phyloP scores from a whole-genome alignment of 2,113 vertebrate species.

The Etia nguti region DNA sequence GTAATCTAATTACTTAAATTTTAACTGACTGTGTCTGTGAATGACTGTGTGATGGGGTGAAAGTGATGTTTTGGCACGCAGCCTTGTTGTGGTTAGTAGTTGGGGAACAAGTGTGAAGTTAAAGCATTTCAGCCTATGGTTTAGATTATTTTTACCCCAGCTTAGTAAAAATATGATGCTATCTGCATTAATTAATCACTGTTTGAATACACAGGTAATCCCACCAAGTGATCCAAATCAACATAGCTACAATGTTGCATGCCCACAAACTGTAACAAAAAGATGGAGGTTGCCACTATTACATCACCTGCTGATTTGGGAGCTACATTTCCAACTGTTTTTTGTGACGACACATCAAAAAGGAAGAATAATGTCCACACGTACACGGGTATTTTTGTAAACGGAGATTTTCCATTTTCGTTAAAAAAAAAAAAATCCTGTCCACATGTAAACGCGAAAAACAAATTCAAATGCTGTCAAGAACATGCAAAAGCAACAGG shows the following conservation, averaged over 20 bases:
- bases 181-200: not conserved
- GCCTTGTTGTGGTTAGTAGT: not conserved
- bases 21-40: not conserved
- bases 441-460: fast-evolving
- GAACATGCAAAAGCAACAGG: not conserved
- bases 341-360: not conserved
- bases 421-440: not conserved
- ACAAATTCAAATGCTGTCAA: not conserved
- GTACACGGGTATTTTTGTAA: not conserved
- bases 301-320: not conserved
- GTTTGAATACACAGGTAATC: not conserved
- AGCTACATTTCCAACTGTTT: not conserved
- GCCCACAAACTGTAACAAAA: not conserved
- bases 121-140: not conserved
- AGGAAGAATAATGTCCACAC: not conserved
- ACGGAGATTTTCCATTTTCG: not conserved
- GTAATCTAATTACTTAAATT: no score
- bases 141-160: not conserved
- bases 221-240: not conserved
- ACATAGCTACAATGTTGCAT: not conserved
- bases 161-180: not conserved
- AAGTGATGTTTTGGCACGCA: not conserved
- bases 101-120: not conserved
- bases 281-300: not conserved
- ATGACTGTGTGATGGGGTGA: not conserved